These are phyloP conservation scores for Barbus barbus DNA, from an alignment of 2,113 vertebrate genomes.

Conservation along the genomic window DNA sequence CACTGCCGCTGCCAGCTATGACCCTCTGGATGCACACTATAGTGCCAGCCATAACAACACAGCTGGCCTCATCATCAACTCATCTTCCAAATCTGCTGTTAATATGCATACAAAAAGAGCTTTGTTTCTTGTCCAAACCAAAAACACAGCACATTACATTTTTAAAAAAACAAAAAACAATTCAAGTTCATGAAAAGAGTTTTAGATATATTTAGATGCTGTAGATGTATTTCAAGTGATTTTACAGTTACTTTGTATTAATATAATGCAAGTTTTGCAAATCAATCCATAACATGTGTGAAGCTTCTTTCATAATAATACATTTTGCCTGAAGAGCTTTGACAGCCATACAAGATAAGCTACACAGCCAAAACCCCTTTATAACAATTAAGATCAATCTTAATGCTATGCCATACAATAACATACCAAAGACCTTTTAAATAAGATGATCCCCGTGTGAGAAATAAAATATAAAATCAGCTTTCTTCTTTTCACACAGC, in stretches of 20 bases:
- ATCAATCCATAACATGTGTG: not conserved
- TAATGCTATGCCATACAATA: not conserved
- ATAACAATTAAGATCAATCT: not conserved
- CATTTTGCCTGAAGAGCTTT: too few relatives aligned
- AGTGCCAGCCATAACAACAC: constrained; percentile 13
- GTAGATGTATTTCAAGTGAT: not conserved
- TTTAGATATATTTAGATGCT: not conserved
- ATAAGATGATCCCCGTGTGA: not conserved
- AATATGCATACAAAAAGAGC: not conserved
- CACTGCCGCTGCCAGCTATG: not conserved
- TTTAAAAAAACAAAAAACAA: too few relatives aligned
- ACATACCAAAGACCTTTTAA: not conserved
- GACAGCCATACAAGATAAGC: too few relatives aligned
- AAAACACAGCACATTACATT: not conserved
- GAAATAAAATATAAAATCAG: not conserved
- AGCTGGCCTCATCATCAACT: not conserved
- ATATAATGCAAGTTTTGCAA: not conserved
- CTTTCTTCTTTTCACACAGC: not conserved
- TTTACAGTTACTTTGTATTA: not conserved
- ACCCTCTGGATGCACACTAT: not conserved
- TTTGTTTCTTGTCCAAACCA: not conserved
- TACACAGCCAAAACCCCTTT: too few relatives aligned
- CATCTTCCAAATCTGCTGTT: not conserved
- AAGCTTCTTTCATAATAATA: not conserved
- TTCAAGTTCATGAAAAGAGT: not conserved